Conservation (phyloP, 1,140 invertebrate genomes). For the Mercenaria mercenaria region DNA sequence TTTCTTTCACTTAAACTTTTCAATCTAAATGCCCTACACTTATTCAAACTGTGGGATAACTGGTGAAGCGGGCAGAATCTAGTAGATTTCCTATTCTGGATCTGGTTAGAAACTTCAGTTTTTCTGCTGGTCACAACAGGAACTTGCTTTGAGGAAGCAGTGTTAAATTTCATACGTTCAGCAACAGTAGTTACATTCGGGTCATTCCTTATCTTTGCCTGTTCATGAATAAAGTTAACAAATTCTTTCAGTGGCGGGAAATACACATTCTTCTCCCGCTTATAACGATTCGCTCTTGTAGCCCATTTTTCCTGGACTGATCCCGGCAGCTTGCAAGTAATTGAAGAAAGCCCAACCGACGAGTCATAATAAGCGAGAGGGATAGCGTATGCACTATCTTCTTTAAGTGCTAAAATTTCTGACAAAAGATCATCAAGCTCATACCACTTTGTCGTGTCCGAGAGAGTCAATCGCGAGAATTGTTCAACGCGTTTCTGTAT, state of each 20-base stretch:
- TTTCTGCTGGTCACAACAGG: no score
- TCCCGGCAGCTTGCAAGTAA: conserved; percentile 52
- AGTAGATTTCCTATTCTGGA: no score
- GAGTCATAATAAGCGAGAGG: neutral
- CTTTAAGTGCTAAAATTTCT: conserved; percentile 68
- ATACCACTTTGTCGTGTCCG: conserved; percentile 65
- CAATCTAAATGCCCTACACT: no score
- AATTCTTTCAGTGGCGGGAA: conserved; percentile 63
- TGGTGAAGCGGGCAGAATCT: no score
- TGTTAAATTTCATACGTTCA: no score
- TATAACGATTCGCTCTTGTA: no score
- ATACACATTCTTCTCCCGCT: neutral
- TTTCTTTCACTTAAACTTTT: no score
- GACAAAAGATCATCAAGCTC: conserved; percentile 64
- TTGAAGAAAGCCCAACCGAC: conserved; percentile 9
- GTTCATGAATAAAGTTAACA: conserved; percentile 54
- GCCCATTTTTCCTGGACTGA: no score
- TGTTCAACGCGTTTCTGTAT: conserved; percentile 44
- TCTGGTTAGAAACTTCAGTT: no score
- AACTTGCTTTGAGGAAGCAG: no score
- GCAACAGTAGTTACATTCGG: neutral
- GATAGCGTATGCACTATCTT: neutral
- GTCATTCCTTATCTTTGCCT: conserved; percentile 60
- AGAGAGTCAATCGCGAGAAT: conserved; percentile 62
- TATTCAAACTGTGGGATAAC: no score